Evolutionary conservation across 2,113 vertebrate species (phyloP), one percentile per base, ranked within the genome.

Genomic region (Catharus fuscescens): DNA sequence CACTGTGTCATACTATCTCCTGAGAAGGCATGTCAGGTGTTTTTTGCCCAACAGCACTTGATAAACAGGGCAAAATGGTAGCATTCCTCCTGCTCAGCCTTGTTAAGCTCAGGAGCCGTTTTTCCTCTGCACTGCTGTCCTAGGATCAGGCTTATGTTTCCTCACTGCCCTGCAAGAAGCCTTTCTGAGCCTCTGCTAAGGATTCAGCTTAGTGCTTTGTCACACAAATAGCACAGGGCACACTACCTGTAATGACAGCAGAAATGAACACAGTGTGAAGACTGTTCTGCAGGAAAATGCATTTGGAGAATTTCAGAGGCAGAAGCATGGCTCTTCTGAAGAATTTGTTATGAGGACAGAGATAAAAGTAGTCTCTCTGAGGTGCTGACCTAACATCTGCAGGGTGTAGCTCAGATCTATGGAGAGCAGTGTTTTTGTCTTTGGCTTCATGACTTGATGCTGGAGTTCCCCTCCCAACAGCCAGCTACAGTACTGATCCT

Each of bases 141-240:
- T 52, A 57, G 65, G 25, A 44, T 65, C 28, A 71, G 62, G 77
- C 26, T 54, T 73, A 21, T 12, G 7, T 67, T 81, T 79, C 53
- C 44, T 73, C 19, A 32, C 19, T n/a, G 52, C 31, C 54, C 83
- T 42, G 47, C 26, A 64, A 57, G 53, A 81, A 74, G 44, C 28
- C n/a, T 71, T 61, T 74, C 77, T 70, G 73, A 81, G 84, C 21
- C 31, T 21, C 59, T 61, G 34, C 36, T 34, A 20, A 71, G 66
- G 53, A 45, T 0, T 0, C 32, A 34, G 56, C 42, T 40, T 29
- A 6, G 25, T 14, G 47, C n/a, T 10, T 57, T 0, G 2, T 28
- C 64, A 50, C n/a, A 31, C 10, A 11, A 66, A 57, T 4, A 91
- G 69, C 66, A 42, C 11, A 18, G 53, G 31, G 26, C 36, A 38